Conservation (phyloP, 2,113 vertebrate species). For the Dicentrarchus labrax region DNA sequence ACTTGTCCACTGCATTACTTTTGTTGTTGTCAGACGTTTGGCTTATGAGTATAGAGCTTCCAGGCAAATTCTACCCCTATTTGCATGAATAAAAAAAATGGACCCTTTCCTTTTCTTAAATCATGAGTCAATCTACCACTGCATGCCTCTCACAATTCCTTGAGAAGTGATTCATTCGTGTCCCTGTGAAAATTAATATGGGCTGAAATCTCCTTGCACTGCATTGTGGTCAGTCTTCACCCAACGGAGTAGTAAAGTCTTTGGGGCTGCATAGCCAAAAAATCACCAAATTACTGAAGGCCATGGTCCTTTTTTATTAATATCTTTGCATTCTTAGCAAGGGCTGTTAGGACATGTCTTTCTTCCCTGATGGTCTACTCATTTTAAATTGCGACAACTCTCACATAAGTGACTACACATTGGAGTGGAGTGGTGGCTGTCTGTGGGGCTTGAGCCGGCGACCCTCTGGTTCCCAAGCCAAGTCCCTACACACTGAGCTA, state of each 20-base stretch:
- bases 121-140: not conserved
- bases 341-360: not conserved
- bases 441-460: no score
- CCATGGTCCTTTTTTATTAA: constrained; percentile 3
- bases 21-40: constrained; percentile 9
- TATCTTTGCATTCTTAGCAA: not conserved
- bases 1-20: not conserved
- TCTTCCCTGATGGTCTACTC: not conserved
- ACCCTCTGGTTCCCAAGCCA: no score
- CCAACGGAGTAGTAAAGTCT: not conserved
- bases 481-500: no score
- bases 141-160: not conserved
- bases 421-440: no score
- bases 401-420: not conserved
- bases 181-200: not conserved
- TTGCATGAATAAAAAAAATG: not conserved
- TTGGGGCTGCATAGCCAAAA: not conserved
- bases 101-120: constrained; percentile 6
- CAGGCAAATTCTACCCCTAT: not conserved
- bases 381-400: not conserved
- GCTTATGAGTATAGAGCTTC: not conserved
- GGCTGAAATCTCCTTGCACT: not conserved
- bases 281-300: constrained; percentile 17
- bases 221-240: not conserved
- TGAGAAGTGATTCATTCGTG: not conserved